phyloP scores from a whole-genome alignment of 2,797 vertebrate genomes.

The Thripadectes ignobilis region DNA sequence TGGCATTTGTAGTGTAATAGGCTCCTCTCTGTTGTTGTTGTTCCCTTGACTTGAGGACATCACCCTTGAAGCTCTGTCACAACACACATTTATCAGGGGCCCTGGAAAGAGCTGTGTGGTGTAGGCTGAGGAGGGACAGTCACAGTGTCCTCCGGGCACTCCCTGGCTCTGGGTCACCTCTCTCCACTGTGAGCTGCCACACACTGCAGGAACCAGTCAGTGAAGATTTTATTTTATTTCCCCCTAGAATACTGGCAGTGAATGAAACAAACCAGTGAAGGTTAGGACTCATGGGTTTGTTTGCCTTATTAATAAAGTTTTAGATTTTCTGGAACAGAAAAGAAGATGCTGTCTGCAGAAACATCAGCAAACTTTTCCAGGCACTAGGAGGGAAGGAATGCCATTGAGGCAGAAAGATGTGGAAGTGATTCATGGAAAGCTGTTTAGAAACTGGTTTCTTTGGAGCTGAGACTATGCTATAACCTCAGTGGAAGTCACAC shows the following conservation, averaged over 20 bases:
- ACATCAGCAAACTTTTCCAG: background rate
- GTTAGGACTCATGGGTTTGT: background rate
- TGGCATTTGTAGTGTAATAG: background rate
- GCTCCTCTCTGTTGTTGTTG: background rate
- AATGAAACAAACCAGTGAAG: background rate
- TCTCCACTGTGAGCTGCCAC: fast-evolving
- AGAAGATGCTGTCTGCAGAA: background rate
- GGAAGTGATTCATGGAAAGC: background rate
- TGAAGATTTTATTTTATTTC: background rate
- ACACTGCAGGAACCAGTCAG: background rate
- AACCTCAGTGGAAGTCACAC: background rate
- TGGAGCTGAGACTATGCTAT: background rate
- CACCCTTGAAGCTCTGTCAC: background rate
- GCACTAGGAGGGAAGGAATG: background rate
- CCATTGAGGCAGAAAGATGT: background rate
- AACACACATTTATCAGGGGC: background rate
- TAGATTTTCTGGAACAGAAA: background rate
- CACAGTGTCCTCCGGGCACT: background rate
- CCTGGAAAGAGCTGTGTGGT: background rate
- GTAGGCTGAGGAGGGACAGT: background rate
- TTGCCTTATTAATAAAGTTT: background rate
- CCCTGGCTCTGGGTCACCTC: background rate
- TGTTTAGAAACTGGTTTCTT: background rate
- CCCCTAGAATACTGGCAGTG: background rate
- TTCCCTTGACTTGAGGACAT: background rate